Conservation (phyloP, 2,888 invertebrate species). For the Saturnia pavonia region DNA sequence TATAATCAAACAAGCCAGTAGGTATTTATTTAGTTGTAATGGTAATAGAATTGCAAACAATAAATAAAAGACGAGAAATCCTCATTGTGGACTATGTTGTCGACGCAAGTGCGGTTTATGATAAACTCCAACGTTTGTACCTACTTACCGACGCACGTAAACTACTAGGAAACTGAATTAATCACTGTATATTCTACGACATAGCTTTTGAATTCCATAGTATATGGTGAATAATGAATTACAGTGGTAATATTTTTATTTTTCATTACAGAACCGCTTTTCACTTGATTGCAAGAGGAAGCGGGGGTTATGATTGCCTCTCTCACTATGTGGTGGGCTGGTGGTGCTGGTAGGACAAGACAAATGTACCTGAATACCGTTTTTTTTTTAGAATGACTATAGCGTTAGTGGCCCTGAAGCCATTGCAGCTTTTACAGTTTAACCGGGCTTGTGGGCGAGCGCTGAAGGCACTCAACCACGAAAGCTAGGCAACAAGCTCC, state of each 20-base stretch:
- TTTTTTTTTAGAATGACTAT: too few species aligned
- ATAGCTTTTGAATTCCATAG: not conserved
- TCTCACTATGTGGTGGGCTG: too few species aligned
- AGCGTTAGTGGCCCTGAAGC: too few species aligned
- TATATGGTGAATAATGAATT: not conserved
- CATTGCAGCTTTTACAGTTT: too few species aligned
- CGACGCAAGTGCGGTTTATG: conserved; percentile 54
- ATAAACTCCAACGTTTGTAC: not conserved
- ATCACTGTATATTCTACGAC: not conserved
- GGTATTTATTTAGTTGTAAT: conserved; percentile 68
- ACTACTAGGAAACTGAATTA: not conserved
- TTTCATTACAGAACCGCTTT: not conserved
- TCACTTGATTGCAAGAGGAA: not conserved
- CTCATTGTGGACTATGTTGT: conserved; percentile 46
- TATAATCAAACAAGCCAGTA: conserved; percentile 5
- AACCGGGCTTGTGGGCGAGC: too few species aligned
- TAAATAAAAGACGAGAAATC: conserved; percentile 61
- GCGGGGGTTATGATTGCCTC: not conserved
- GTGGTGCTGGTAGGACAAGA: too few species aligned
- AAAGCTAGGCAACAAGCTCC: too few species aligned
- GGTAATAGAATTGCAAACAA: conserved; percentile 51
- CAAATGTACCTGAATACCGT: too few species aligned
- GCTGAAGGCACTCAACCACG: too few species aligned
- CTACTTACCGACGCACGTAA: not conserved
- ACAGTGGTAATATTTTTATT: not conserved